Percentiles rank a stretch among this genome's conserved stretches.
Conservation (phyloP, 37 sponge, comb jelly and placozoan species). For the Ianthella basta region DNA sequence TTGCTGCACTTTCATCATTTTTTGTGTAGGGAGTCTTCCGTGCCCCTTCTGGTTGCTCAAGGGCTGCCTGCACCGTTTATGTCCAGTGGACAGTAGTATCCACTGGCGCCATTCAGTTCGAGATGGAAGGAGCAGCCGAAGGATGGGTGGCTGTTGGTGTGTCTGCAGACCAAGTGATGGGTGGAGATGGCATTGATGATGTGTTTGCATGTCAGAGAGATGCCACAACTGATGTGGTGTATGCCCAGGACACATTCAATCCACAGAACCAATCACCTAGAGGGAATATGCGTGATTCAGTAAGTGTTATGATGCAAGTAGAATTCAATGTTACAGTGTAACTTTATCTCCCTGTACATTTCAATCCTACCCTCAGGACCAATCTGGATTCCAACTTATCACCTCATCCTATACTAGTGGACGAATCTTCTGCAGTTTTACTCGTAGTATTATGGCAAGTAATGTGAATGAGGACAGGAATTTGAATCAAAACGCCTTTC, state of each 20-base stretch:
- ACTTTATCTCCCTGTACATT: background rate
- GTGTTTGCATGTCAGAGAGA: constrained; percentile 24
- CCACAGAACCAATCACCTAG: background rate
- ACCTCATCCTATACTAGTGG: background rate
- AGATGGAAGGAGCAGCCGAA: background rate
- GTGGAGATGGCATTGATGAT: constrained; percentile 19
- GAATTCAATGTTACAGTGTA: background rate
- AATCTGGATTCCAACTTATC: background rate
- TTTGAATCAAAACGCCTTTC: background rate
- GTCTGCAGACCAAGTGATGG: constrained; percentile 32
- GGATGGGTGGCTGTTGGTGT: constrained; percentile 18
- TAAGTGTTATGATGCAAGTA: background rate
- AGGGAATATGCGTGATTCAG: background rate
- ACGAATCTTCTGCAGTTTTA: background rate
- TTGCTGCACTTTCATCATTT: no score
- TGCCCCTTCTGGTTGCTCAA: constrained; percentile 32
- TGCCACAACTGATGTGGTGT: background rate
- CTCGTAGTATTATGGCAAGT: background rate
- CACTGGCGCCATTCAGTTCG: background rate
- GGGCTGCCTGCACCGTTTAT: background rate
- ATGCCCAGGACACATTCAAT: constrained; percentile 20
- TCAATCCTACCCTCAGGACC: background rate
- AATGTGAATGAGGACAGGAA: background rate
- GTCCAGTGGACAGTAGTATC: constrained; percentile 16
- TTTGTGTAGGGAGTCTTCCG: background rate